phyloP scores from a whole-genome alignment of 2,797 vertebrate species.

The Sebastes oblongus region DNA sequence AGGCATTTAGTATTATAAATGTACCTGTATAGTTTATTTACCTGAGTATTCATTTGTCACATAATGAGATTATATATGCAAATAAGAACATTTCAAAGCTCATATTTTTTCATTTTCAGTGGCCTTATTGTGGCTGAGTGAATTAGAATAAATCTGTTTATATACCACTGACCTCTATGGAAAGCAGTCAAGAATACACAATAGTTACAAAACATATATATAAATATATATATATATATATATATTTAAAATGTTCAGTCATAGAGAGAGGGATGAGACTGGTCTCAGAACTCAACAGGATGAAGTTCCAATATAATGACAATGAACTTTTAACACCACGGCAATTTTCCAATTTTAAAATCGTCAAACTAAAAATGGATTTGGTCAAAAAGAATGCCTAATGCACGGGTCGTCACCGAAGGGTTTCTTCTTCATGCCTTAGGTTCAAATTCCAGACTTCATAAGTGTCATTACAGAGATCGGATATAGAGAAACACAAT shows the following conservation, averaged over 20 bases:
- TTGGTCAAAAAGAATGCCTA: conserved; percentile 20
- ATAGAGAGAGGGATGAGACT: conserved; percentile 26
- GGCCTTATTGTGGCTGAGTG: conserved; percentile 82
- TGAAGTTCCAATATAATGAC: background rate
- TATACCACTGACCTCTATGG: conserved; percentile 47
- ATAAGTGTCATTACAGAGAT: conserved; percentile 27
- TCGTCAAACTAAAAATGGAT: background rate
- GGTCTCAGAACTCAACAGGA: conserved; percentile 22
- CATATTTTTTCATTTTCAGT: conserved; percentile 77
- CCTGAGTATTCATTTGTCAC: conserved; percentile 78
- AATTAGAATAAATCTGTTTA: conserved; percentile 53
- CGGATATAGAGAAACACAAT: conserved; percentile 42
- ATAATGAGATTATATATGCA: conserved; percentile 87
- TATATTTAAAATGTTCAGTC: conserved; percentile 12
- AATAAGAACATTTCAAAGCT: conserved; percentile 81
- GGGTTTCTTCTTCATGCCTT: conserved; percentile 60
- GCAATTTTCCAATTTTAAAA: conserved; percentile 4
- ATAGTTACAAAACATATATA: background rate
- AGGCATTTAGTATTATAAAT: conserved; percentile 75
- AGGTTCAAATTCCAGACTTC: conserved; percentile 39
- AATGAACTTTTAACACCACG: conserved; percentile 15
- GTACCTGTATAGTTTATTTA: conserved; percentile 76
- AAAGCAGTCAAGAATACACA: conserved; percentile 32
- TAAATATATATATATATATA: background rate
- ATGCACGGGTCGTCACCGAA: conserved; percentile 39